Conservation (phyloP, 2,888 invertebrate species). For the Steinernema hermaphroditum region DNA sequence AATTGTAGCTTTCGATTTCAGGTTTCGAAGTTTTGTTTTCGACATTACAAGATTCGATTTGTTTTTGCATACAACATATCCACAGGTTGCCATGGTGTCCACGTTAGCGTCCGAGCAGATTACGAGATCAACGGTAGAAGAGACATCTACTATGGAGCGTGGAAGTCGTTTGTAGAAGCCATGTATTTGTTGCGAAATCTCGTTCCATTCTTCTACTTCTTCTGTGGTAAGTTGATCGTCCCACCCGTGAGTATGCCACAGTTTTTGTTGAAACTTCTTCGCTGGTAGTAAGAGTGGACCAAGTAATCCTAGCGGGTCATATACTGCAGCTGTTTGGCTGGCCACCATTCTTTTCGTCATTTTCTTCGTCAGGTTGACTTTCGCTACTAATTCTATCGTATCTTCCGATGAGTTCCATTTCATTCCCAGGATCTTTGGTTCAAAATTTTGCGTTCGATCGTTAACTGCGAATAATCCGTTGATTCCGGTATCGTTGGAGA, state of each 20-base stretch:
- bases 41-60: not conserved
- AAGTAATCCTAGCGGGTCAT: not conserved
- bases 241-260: not conserved
- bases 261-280: not conserved
- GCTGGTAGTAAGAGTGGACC: not conserved
- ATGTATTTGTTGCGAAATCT: not conserved
- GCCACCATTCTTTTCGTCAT: not conserved
- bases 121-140: not conserved
- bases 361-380: not conserved
- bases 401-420: constrained; percentile 25
- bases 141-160: not conserved
- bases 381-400: not conserved
- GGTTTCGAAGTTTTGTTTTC: constrained; percentile 23
- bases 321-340: not conserved
- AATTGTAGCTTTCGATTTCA: constrained; percentile 32
- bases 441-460: not conserved
- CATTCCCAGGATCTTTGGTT: constrained; percentile 24
- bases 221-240: not conserved
- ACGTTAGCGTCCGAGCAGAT: not conserved
- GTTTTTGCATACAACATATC: not conserved
- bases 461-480: not conserved
- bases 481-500: not conserved
- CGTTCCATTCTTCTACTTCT: not conserved
- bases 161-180: not conserved
- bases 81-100: constrained; percentile 21